Evolutionary conservation across 1,140 invertebrate species (phyloP), one percentile per base, ranked within the genome.

Genomic region (Anoplolepis gracilipes): DNA sequence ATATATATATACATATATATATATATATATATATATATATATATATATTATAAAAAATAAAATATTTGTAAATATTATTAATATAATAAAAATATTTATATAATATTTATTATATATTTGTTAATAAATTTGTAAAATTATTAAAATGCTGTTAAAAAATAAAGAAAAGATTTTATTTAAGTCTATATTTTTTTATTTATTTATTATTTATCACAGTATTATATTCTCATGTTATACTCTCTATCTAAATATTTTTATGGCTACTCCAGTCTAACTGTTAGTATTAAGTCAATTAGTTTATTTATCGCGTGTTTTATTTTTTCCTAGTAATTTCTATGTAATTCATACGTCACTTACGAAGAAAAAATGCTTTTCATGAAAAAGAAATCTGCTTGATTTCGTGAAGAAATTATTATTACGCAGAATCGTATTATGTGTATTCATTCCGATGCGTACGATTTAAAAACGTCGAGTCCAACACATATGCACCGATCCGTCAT

Each of bases 371-470:
- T 46, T 0, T 19, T 13, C 33, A 1, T n/a, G 30, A n/a, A 19
- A 30, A 42, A 77, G 30, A 11, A 49, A 30, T 30, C 5, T 25
- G 2, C 2, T 3, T 28, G 55, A 42, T 55, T 49, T 73, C 30
- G 1, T 13, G 28, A 22, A n/a, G 11, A n/a, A 59, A 73, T 73
- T 30, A 11, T 65, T 49, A 33, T 49, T 46, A 65, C 13, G n/a
- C 39, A n/a, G 39, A 49, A 30, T 33, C 57, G 57, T 28, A 2
- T 46, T 49, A 61, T n/a, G 19, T 33, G 39, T 77, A 77, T 64
- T 39, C 73, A 46, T 64, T 62, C 25, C 36, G 36, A 46, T 25
- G 36, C n/a, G 73, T 75, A n/a, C n/a, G n/a, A n/a, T n/a, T n/a
- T n/a, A n/a, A n/a, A n/a, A n/a, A n/a, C n/a, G n/a, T n/a, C n/a